Conservation (phyloP, 2,113 vertebrate genomes). For the Pollimyrus isidori region DNA sequence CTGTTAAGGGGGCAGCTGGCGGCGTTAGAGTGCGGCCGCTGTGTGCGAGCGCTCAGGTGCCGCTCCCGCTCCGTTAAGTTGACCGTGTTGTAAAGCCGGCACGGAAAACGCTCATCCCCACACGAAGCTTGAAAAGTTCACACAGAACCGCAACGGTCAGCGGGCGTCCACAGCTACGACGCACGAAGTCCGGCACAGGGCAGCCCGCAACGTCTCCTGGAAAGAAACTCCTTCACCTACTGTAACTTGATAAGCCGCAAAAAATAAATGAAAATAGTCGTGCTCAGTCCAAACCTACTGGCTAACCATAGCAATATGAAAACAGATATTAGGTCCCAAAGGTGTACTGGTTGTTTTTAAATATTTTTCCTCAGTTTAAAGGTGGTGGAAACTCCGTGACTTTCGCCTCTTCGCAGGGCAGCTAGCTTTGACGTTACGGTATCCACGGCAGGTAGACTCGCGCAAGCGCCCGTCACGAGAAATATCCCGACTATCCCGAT, state of each 20-base stretch:
- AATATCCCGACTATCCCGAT: neutral
- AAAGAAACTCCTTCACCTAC: constrained; percentile 32
- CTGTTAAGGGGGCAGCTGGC: constrained; percentile 53
- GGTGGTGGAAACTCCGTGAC: constrained; percentile 30
- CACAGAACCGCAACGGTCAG: neutral
- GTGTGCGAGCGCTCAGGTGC: neutral
- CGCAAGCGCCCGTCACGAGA: constrained; percentile 1
- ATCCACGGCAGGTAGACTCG: neutral
- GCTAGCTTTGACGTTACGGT: neutral
- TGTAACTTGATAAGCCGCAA: constrained; percentile 56
- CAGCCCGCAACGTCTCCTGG: constrained; percentile 28
- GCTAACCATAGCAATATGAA: neutral
- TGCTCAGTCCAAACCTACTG: constrained; percentile 19
- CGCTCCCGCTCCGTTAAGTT: constrained; percentile 32
- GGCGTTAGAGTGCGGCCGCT: constrained; percentile 27
- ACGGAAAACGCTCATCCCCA: constrained; percentile 39
- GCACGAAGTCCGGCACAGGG: neutral
- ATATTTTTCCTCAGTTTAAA: constrained; percentile 20
- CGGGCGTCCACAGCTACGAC: neutral
- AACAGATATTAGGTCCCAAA: neutral
- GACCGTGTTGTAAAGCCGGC: constrained; percentile 21
- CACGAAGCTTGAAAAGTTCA: constrained; percentile 24
- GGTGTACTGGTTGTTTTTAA: constrained; percentile 16
- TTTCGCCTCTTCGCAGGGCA: constrained; percentile 22
- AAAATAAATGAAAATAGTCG: constrained; percentile 27